Percentiles rank a stretch among this genome's conserved stretches.
These are phyloP conservation scores for Zosterops pallidus DNA, from an alignment of 2,113 vertebrate genomes.

Conservation along the genomic window DNA sequence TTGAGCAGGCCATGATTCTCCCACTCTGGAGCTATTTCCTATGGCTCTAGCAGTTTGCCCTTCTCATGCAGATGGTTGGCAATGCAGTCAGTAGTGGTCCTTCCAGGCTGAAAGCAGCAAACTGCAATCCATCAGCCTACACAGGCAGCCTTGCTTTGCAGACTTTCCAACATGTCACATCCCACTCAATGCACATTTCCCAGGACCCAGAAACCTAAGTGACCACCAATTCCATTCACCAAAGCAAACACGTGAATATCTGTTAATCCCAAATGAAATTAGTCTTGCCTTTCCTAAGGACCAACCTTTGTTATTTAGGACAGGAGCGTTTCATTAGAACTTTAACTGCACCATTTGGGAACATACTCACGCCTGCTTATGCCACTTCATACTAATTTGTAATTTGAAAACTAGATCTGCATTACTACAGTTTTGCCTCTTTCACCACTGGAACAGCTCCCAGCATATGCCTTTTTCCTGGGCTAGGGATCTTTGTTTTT, in stretches of 20 bases:
- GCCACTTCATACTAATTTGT: background rate
- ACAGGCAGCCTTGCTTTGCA: background rate
- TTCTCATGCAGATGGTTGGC: background rate
- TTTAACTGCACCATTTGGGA: background rate
- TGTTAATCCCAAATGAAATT: background rate
- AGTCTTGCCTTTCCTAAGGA: background rate
- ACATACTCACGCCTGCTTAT: background rate
- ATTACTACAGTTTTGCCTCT: background rate
- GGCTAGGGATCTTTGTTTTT: conserved; percentile 1
- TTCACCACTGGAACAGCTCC: background rate
- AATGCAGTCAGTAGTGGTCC: background rate
- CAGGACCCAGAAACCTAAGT: background rate
- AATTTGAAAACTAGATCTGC: background rate
- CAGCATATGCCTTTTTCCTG: background rate
- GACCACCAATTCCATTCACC: background rate
- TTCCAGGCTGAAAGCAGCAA: background rate
- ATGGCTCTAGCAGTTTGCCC: background rate
- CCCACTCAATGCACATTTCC: background rate
- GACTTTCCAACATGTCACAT: background rate
- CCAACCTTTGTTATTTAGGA: background rate
- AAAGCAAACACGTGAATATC: background rate
- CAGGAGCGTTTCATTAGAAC: background rate
- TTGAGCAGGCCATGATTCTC: background rate
- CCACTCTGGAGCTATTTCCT: background rate
- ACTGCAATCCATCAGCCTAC: background rate